Conservation (phyloP, 2,888 invertebrate species). For the Pogonocherus hispidulus region DNA sequence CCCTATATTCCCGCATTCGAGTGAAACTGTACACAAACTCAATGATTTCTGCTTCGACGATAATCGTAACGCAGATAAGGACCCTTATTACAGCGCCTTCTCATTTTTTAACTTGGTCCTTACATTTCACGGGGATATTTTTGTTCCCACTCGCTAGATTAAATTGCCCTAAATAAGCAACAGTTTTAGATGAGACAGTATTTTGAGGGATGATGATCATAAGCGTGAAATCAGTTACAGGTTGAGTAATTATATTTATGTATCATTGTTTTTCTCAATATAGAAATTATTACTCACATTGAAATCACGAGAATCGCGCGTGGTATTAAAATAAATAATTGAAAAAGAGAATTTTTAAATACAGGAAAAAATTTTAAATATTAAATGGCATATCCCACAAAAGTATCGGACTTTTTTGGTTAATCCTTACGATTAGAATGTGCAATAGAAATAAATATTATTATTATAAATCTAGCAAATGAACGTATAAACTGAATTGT, state of each 20-base stretch:
- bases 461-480: too few relatives aligned
- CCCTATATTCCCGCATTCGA: constrained; percentile 1
- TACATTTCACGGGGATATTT: constrained; percentile 21
- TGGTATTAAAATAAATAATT: too few relatives aligned
- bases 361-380: too few relatives aligned
- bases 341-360: too few relatives aligned
- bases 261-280: too few relatives aligned
- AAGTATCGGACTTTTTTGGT: too few relatives aligned
- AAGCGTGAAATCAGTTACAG: constrained; percentile 26
- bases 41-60: constrained; percentile 29
- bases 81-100: constrained; percentile 21
- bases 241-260: neutral
- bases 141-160: constrained; percentile 26
- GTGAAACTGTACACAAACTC: constrained; percentile 22
- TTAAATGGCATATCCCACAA: too few relatives aligned
- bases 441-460: too few relatives aligned
- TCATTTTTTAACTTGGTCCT: constrained; percentile 24
- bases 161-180: constrained; percentile 30
- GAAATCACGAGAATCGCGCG: too few relatives aligned
- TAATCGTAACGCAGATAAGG: constrained; percentile 32
- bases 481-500: too few relatives aligned
- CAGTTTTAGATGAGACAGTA: constrained; percentile 15
- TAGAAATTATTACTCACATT: too few relatives aligned
- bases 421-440: too few relatives aligned
- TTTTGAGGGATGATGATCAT: constrained; percentile 26